phyloP scores from a whole-genome alignment of 2,888 invertebrate genomes.

The Anoncus sp. region DNA sequence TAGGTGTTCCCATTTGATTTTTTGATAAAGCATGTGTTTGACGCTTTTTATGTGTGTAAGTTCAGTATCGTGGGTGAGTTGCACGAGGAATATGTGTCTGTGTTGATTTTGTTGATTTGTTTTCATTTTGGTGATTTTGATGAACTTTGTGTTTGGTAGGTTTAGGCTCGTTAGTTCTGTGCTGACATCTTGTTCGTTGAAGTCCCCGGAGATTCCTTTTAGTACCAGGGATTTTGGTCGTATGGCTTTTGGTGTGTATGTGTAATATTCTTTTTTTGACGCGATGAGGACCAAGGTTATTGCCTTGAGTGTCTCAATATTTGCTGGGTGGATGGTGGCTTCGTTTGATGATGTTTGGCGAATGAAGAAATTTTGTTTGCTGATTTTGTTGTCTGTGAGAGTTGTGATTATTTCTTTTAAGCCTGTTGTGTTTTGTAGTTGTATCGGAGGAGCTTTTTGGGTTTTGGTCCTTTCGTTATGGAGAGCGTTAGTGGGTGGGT shows the following conservation, averaged over 20 bases:
- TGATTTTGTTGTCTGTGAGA: neutral
- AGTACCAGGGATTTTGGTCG: slow-evolving; percentile 20
- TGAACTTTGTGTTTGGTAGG: neutral
- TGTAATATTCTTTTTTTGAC: neutral
- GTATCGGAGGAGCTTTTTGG: too few relatives aligned
- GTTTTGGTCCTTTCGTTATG: too few relatives aligned
- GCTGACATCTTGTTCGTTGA: neutral
- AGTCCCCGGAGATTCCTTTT: slow-evolving; percentile 28
- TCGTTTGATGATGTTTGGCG: neutral
- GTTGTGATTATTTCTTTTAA: too few relatives aligned
- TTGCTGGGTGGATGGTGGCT: neutral
- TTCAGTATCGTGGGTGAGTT: slow-evolving; percentile 3
- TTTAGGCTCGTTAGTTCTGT: neutral
- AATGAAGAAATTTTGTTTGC: neutral
- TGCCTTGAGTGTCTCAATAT: neutral
- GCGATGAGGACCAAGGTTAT: neutral
- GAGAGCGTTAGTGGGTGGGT: too few relatives aligned
- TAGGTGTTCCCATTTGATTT: slow-evolving; percentile 41
- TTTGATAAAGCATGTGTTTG: slow-evolving; percentile 11
- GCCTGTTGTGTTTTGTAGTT: too few relatives aligned
- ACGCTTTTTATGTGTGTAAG: neutral
- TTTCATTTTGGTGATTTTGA: neutral
- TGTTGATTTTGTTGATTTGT: neutral
- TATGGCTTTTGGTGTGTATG: slow-evolving; percentile 10
- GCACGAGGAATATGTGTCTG: slow-evolving; percentile 3